These are phyloP conservation scores for Hybos culiciformis DNA, from an alignment of 2,888 invertebrate species.

Conservation along the genomic window DNA sequence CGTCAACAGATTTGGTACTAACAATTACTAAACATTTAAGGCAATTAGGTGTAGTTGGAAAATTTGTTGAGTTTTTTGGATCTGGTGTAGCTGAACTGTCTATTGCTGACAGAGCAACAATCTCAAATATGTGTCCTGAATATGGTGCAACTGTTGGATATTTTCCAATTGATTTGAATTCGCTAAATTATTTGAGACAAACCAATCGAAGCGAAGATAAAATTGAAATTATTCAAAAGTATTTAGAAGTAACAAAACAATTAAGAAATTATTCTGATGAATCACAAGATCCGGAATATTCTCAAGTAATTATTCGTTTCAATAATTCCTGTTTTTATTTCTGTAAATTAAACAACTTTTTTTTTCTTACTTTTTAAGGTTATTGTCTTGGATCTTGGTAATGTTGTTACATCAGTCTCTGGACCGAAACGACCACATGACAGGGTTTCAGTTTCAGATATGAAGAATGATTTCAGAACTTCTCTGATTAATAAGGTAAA, in stretches of 20 bases:
- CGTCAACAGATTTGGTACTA: slow-evolving; percentile 92
- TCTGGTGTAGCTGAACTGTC: slow-evolving; percentile 81
- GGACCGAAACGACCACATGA: slow-evolving; percentile 98
- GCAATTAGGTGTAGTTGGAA: slow-evolving; percentile 90
- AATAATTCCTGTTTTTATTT: not conserved
- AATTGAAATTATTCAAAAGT: slow-evolving; percentile 63
- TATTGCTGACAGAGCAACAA: slow-evolving; percentile 93
- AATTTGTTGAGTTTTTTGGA: slow-evolving; percentile 98
- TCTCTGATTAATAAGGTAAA: slow-evolving; percentile 80
- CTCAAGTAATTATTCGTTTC: slow-evolving; percentile 36
- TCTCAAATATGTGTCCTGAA: slow-evolving; percentile 98
- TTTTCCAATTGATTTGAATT: slow-evolving; percentile 78
- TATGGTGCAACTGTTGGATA: slow-evolving; percentile 95
- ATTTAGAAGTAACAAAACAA: slow-evolving; percentile 68
- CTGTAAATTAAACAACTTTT: slow-evolving; percentile 23
- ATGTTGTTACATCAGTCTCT: slow-evolving; percentile 88
- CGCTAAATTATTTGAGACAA: slow-evolving; percentile 71
- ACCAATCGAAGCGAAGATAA: slow-evolving; percentile 70
- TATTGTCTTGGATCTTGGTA: slow-evolving; percentile 69
- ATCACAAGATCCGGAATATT: slow-evolving; percentile 68
- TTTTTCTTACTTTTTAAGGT: too few species aligned
- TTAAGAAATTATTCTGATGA: slow-evolving; percentile 66
- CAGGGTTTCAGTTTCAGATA: slow-evolving; percentile 74
- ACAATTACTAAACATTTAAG: slow-evolving; percentile 94
- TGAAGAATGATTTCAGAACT: slow-evolving; percentile 76